Conservation (phyloP, 2,113 vertebrate genomes). For the Apistogramma diplotaenia region DNA sequence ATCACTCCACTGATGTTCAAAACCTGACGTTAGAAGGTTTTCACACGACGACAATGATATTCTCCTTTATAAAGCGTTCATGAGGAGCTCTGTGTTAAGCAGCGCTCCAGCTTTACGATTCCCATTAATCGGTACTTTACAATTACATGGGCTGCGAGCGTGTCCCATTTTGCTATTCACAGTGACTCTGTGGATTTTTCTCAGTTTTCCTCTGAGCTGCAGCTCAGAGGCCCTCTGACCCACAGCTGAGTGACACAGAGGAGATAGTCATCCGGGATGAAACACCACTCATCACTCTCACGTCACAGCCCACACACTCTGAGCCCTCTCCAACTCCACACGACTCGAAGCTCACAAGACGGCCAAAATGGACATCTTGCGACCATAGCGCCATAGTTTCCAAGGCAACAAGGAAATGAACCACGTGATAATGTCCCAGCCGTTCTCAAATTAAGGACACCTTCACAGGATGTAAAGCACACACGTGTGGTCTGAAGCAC, state of each 20-base stretch:
- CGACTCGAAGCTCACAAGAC: conserved; percentile 10
- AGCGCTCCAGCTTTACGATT: conserved; percentile 5
- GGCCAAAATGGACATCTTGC: conserved; percentile 42
- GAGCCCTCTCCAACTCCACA: background rate
- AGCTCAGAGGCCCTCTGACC: conserved; percentile 41
- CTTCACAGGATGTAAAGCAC: conserved; percentile 47
- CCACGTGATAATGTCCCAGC: conserved; percentile 22
- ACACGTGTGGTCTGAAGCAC: background rate
- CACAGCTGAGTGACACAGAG: conserved; percentile 51
- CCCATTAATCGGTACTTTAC: conserved; percentile 35
- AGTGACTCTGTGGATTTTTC: conserved; percentile 28
- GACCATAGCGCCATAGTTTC: conserved; percentile 28
- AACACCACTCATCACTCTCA: conserved; percentile 45
- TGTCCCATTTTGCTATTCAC: conserved; percentile 39
- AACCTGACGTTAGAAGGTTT: conserved; percentile 3
- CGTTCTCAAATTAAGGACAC: conserved; percentile 57
- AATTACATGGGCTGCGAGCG: conserved; percentile 28
- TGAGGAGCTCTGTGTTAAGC: conserved; percentile 25
- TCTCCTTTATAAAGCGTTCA: conserved; percentile 33
- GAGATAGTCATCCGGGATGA: conserved; percentile 54
- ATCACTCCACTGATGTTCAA: conserved; percentile 12
- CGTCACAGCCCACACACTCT: conserved; percentile 37
- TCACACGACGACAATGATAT: conserved; percentile 5
- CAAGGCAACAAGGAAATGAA: conserved; percentile 49
- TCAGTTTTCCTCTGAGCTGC: background rate